Evolutionary conservation across 1,140 invertebrate species (phyloP), one percentile per base, ranked within the genome.

Genomic region (Lysiphlebus fabarum): DNA sequence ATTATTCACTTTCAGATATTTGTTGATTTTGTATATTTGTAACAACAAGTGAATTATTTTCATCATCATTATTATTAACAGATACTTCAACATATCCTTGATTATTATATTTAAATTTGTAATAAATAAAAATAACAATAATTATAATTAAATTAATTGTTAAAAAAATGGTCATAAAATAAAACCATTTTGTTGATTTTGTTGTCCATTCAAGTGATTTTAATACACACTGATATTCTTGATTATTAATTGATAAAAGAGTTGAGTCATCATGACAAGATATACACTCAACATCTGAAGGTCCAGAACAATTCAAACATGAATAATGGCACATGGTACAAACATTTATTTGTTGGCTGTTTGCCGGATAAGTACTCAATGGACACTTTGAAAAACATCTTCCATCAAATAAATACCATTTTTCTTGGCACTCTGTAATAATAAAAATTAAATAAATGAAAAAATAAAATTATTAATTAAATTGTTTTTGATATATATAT

Each of bases 291-390:
- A 49, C 58, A 41, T 72, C 65, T 10, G 59, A 62, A 10, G 70
- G 59, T 38, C 71, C 71, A 12, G 62, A 65, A 54, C 71, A 73
- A 7, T 53, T 64, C 38, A 62, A 44, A 48, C 71, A 73, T 14
- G 65, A 59, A 51, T 73, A 73, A 55, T 73, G 71, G 51, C 71
- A 73, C 17, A 34, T 4, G 7, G 54, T 41, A 49, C 71, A 73
- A 11, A 68, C 58, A 38, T 57, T 66, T 12, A 58, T 65, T 6
- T 57, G 12, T 7, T 56, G 54, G 17, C 69, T 66, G 6, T 62
- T 59, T 7, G 65, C 63, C 6, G 51, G 17, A 55, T 68, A 72
- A 4, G 66, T 70, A 12, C 58, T 58, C n/a, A 5, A 7, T 48
- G 70, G 70, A 66, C 70, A 72, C 10, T 59, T 5, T 6, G 8